Conservation (phyloP, 2,797 vertebrate species). For the Gymnocypris eckloni region DNA sequence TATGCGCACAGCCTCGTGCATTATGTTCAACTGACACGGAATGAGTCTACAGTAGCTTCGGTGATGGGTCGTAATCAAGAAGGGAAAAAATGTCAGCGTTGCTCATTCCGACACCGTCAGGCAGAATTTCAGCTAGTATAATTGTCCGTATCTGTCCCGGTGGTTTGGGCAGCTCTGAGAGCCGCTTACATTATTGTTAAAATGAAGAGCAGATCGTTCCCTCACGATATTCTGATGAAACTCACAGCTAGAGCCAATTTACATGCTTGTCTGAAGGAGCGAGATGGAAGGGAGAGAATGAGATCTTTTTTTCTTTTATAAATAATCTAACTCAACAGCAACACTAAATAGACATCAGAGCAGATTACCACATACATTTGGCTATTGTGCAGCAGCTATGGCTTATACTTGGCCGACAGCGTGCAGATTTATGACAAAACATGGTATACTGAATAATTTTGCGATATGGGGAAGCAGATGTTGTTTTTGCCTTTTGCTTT, state of each 20-base stretch:
- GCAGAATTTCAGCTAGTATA: conserved; percentile 29
- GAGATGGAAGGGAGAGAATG: conserved; percentile 15
- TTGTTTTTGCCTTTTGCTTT: conserved; percentile 2
- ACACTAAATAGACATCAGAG: conserved; percentile 4
- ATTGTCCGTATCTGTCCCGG: conserved; percentile 15
- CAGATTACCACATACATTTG: background rate
- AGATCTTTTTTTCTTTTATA: conserved; percentile 3
- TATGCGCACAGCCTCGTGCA: background rate
- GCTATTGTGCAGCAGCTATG: background rate
- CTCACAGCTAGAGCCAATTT: conserved; percentile 21
- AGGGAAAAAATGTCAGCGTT: conserved; percentile 23
- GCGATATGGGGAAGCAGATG: background rate
- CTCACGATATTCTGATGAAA: conserved; percentile 45
- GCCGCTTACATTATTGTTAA: conserved; percentile 34
- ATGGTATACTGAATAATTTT: background rate
- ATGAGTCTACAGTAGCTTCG: conserved; percentile 21
- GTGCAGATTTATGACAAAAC: conserved; percentile 8
- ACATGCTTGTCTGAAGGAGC: conserved; percentile 18
- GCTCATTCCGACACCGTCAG: conserved; percentile 23
- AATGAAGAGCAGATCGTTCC: conserved; percentile 35
- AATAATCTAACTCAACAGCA: conserved; percentile 12
- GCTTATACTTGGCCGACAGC: background rate
- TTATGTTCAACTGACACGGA: conserved; percentile 28
- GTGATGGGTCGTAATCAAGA: conserved; percentile 34
- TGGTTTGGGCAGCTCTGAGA: conserved; percentile 12